Evolutionary conservation across 2,797 vertebrate genomes (phyloP).

Genomic region (Poecilia wingei): DNA sequence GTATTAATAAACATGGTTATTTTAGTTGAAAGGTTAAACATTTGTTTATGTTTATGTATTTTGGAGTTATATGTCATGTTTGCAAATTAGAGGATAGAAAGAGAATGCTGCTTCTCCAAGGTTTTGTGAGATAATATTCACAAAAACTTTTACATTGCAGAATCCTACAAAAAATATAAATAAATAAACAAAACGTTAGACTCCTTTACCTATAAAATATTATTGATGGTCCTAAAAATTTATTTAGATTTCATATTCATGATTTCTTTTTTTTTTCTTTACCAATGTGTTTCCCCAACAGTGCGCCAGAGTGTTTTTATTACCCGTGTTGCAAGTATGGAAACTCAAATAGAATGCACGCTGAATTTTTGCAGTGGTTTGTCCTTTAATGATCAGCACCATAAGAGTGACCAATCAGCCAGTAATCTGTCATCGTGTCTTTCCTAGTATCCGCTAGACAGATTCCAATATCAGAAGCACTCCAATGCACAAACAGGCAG

Average conservation of each 20-base stretch:
- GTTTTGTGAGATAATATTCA: not conserved
- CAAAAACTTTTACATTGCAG: not conserved
- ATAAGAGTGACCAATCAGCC: conserved; percentile 61
- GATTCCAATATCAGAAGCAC: conserved; percentile 68
- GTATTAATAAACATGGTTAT: too few relatives aligned
- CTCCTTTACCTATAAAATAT: not conserved
- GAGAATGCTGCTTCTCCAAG: too few relatives aligned
- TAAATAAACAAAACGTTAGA: not conserved
- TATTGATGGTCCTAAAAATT: not conserved
- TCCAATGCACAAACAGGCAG: conserved; percentile 49
- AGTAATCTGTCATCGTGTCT: conserved; percentile 69
- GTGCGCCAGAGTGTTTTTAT: not conserved
- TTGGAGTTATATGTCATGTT: too few relatives aligned
- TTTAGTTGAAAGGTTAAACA: too few relatives aligned
- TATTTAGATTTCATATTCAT: not conserved
- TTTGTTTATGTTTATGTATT: too few relatives aligned
- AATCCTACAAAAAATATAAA: not conserved
- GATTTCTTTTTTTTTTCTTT: not conserved
- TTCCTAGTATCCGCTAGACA: conserved; percentile 63
- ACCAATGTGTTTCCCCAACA: not conserved
- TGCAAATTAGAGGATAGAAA: too few relatives aligned
- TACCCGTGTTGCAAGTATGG: not conserved
- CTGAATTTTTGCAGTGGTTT: conserved; percentile 20
- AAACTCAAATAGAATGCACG: not conserved
- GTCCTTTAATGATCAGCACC: conserved; percentile 49